Evolutionary conservation across 2,797 vertebrate genomes (phyloP).

Genomic region (Takifugu ocellatus): DNA sequence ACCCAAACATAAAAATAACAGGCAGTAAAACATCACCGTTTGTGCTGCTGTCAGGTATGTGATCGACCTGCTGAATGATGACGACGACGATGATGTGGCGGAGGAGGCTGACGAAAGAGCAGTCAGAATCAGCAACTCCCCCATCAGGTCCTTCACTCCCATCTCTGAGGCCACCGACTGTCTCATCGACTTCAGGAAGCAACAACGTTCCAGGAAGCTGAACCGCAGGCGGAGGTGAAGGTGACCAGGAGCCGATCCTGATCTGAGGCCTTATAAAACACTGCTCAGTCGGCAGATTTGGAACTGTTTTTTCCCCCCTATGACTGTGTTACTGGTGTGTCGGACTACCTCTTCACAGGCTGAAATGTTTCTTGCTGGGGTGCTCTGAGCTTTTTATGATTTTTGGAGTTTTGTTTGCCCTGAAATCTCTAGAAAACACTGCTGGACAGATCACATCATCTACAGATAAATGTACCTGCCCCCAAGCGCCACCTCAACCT

Average conservation of each 20-base stretch:
- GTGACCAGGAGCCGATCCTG: not conserved
- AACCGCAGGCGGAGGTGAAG: slow-evolving; percentile 57
- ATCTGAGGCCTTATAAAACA: no score
- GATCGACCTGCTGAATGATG: slow-evolving; percentile 47
- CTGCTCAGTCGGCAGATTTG: not conserved
- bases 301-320: no score
- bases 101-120: not conserved
- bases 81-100: slow-evolving; percentile 26
- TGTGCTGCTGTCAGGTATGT: slow-evolving; percentile 37
- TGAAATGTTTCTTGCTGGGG: no score
- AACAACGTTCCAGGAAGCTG: slow-evolving; percentile 37
- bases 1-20: not conserved
- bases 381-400: no score
- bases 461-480: no score
- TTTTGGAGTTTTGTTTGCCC: no score
- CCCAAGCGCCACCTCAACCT: no score
- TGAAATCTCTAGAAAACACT: no score
- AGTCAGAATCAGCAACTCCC: slow-evolving; percentile 60
- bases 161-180: slow-evolving; percentile 78
- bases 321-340: slow-evolving; percentile 7
- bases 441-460: no score
- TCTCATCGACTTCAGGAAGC: slow-evolving; percentile 77
- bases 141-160: slow-evolving; percentile 74
- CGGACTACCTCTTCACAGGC: slow-evolving; percentile 31
- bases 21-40: not conserved